Evolutionary conservation across 2,113 vertebrate species (phyloP).

Genomic region (Ibidorhyncha struthersii): DNA sequence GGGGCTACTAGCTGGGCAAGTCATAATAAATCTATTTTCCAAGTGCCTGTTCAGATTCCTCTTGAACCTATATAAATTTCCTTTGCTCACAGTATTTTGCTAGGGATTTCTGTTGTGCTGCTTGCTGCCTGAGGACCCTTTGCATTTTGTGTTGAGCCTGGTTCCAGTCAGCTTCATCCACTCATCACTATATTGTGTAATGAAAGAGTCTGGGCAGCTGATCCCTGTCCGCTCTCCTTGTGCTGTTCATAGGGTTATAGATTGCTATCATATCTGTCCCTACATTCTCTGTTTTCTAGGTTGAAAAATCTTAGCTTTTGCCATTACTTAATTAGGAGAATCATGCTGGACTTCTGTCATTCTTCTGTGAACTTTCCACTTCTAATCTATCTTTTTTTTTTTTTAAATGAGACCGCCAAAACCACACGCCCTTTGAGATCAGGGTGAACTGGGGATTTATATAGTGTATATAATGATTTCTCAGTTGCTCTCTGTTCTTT

Average conservation of each 20-base stretch:
- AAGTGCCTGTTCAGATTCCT: background rate
- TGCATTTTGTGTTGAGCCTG: background rate
- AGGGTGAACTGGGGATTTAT: background rate
- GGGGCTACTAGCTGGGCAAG: background rate
- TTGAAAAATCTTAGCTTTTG: background rate
- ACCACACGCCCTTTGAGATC: background rate
- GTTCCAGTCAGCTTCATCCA: background rate
- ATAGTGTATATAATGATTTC: background rate
- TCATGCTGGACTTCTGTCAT: background rate
- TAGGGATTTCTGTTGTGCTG: background rate
- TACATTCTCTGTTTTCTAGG: background rate
- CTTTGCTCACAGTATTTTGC: background rate
- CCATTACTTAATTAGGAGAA: background rate
- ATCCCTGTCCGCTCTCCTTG: background rate
- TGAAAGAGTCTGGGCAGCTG: background rate
- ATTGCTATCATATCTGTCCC: background rate
- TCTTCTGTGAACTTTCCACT: background rate
- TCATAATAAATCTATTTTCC: background rate
- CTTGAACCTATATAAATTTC: background rate
- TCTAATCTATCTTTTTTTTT: background rate
- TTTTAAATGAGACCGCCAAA: background rate
- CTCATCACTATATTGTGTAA: fast-evolving
- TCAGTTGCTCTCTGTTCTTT: background rate
- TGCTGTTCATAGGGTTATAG: background rate
- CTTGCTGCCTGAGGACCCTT: background rate